Conservation (phyloP, 2,888 invertebrate genomes). For the Hirtodrosophila cameraria region DNA sequence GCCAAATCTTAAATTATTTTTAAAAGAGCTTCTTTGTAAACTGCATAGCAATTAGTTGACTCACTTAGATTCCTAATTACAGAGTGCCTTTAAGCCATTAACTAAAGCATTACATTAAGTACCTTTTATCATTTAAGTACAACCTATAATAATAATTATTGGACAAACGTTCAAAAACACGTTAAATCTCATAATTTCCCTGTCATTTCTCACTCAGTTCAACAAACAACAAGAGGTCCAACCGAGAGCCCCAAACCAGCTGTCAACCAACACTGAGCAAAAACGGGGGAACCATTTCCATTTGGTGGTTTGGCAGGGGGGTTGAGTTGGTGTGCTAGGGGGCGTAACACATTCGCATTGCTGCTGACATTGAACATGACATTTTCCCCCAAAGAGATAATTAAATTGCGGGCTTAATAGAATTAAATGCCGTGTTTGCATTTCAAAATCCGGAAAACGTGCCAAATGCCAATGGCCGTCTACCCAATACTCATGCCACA, state of each 20-base stretch:
- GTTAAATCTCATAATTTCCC: constrained; percentile 58
- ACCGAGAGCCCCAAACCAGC: neutral
- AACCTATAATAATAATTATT: constrained; percentile 23
- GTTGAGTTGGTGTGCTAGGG: constrained; percentile 14
- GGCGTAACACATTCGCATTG: constrained; percentile 26
- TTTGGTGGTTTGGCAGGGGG: too few relatives aligned
- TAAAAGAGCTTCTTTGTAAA: too few relatives aligned
- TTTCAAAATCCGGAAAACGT: constrained; percentile 73
- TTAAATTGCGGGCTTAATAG: constrained; percentile 79
- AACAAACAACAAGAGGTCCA: neutral
- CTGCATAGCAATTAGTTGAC: too few relatives aligned
- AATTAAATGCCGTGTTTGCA: constrained; percentile 80
- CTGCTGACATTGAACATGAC: constrained; percentile 75
- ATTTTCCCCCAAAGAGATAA: constrained; percentile 74
- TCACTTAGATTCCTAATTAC: too few relatives aligned
- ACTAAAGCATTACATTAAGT: constrained; percentile 2
- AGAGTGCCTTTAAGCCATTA: neutral
- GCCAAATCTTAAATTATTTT: too few relatives aligned
- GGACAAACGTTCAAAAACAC: constrained; percentile 8
- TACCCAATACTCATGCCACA: constrained; percentile 1
- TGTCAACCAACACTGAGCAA: neutral
- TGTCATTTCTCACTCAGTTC: constrained; percentile 53
- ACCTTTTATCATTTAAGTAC: constrained; percentile 19
- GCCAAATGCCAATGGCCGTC: constrained; percentile 64
- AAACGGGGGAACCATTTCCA: neutral